A percentile compares a stretch with the other conserved stretches of the same genome.
phyloP scores from a whole-genome alignment of 2,888 invertebrate genomes.

The Acrobasis repandana region DNA sequence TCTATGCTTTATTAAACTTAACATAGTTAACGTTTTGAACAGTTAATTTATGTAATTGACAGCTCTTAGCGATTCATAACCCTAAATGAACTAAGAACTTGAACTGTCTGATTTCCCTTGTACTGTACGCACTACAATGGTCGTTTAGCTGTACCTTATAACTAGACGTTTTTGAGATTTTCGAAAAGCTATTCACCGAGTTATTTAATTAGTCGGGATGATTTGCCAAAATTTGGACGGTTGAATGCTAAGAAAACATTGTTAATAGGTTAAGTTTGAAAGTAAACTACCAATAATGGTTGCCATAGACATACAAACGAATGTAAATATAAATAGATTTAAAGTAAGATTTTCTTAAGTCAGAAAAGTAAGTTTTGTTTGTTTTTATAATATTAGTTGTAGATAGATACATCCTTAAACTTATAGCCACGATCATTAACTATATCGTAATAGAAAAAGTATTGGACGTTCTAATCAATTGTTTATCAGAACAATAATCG shows the following conservation, averaged over 20 bases:
- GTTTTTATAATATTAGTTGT: no score
- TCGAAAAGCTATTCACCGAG: constrained; percentile 10
- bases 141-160: background rate
- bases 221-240: constrained; percentile 52
- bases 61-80: background rate
- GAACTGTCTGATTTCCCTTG: no score
- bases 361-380: background rate
- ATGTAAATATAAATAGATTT: background rate
- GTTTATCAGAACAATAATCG: no score
- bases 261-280: constrained; percentile 62
- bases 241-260: constrained; percentile 47
- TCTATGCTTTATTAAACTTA: background rate
- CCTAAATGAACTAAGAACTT: background rate
- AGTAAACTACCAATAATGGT: constrained; percentile 45
- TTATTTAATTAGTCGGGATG: constrained; percentile 60
- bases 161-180: constrained; percentile 2
- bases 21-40: background rate
- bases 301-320: constrained; percentile 27
- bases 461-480: no score
- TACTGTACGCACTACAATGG: background rate
- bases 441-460: no score
- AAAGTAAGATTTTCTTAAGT: no score
- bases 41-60: background rate
- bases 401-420: no score
- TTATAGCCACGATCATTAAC: no score